Conservation (phyloP, 2,888 invertebrate genomes). For the Tribolium freemani region DNA sequence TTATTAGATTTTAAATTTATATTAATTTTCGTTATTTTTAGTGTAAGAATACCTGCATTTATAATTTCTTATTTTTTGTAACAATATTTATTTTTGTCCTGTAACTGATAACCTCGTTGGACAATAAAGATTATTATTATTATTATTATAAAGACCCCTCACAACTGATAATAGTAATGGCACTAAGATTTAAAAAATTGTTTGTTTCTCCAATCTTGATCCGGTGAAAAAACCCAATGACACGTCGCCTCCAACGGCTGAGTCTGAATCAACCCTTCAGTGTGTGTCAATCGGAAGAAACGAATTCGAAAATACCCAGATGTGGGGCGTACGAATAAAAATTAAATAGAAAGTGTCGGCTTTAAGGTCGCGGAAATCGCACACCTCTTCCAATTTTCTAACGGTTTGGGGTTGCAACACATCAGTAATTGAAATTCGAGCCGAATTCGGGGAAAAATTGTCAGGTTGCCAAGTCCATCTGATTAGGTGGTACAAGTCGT, state of each 20-base stretch:
- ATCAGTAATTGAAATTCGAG: slow-evolving; percentile 16
- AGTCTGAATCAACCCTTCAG: slow-evolving; percentile 30
- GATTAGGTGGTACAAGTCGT: slow-evolving; percentile 63
- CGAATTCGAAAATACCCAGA: slow-evolving; percentile 45
- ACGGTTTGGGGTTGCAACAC: slow-evolving; percentile 25
- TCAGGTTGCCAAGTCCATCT: slow-evolving; percentile 52
- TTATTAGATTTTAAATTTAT: no score
- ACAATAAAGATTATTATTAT: no score
- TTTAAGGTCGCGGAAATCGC: slow-evolving; percentile 24
- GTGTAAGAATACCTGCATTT: no score
- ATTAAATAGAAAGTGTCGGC: slow-evolving; percentile 44
- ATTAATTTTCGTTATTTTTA: no score
- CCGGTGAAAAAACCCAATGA: slow-evolving; percentile 9
- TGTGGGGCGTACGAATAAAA: slow-evolving; percentile 39
- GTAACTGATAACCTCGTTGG: no score
- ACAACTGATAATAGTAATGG: not conserved
- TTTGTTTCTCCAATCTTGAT: not conserved
- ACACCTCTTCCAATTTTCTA: slow-evolving; percentile 27
- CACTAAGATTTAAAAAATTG: not conserved
- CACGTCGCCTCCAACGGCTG: slow-evolving; percentile 31
- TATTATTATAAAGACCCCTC: no score
- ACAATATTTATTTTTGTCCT: no score
- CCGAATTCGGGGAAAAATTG: slow-evolving; percentile 15
- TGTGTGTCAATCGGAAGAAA: slow-evolving; percentile 28
- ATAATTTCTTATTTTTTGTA: no score